Percentiles rank a stretch among this genome's conserved stretches.
These are phyloP conservation scores for Alethe diademata DNA, from an alignment of 2,113 vertebrate genomes.

Conservation along the genomic window DNA sequence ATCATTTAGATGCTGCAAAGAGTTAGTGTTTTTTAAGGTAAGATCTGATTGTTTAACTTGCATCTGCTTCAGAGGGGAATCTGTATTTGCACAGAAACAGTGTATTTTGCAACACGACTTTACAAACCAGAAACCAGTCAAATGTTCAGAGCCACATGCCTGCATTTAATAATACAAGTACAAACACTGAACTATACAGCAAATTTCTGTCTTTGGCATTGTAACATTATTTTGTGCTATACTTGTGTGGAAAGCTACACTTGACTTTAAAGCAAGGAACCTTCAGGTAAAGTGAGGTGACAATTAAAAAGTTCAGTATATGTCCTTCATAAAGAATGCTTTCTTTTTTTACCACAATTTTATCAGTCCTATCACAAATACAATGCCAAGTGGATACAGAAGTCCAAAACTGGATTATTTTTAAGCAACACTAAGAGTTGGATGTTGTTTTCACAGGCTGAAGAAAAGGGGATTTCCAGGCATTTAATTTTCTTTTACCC, in stretches of 20 bases:
- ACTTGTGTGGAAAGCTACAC: neutral
- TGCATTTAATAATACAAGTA: neutral
- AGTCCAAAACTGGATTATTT: neutral
- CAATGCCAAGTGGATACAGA: neutral
- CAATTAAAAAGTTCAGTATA: neutral
- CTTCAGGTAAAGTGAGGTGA: neutral
- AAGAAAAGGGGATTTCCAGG: rapidly evolving
- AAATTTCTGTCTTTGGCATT: neutral
- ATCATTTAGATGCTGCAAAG: neutral
- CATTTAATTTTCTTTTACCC: neutral
- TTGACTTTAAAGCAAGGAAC: neutral
- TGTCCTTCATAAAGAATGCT: neutral
- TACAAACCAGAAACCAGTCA: neutral
- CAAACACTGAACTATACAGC: neutral
- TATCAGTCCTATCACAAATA: neutral
- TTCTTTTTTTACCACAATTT: neutral
- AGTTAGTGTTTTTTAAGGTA: neutral
- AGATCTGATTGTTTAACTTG: neutral
- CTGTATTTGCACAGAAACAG: neutral
- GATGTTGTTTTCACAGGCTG: neutral
- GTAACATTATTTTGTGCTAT: neutral
- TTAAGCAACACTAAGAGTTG: neutral
- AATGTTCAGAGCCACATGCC: neutral
- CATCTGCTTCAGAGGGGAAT: neutral
- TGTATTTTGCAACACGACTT: neutral